A percentile compares a stretch with the other conserved stretches of the same genome.
These are phyloP conservation scores for Biston stratarius DNA, from an alignment of 2,888 invertebrate genomes.

Conservation along the genomic window DNA sequence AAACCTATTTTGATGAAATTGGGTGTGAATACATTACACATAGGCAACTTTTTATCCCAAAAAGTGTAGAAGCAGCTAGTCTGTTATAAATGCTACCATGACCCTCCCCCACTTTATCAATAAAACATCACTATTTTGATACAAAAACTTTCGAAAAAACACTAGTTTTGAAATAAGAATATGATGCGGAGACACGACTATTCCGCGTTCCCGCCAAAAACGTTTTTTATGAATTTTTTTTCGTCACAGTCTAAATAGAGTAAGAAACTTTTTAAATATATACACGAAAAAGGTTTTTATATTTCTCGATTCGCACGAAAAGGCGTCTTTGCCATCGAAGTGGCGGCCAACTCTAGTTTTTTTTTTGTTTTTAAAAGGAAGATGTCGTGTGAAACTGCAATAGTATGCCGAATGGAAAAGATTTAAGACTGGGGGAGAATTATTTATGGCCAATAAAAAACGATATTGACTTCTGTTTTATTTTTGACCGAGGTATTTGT, in stretches of 20 bases:
- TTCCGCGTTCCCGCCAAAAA: too few species aligned
- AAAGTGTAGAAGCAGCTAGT: too few species aligned
- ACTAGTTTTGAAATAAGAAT: too few species aligned
- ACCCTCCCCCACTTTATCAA: too few species aligned
- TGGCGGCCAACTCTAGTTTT: neutral
- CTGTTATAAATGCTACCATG: too few species aligned
- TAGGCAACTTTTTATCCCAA: too few species aligned
- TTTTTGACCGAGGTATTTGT: slow-evolving; percentile 11
- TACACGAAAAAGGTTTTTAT: neutral
- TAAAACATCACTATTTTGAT: too few species aligned
- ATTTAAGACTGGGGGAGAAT: slow-evolving; percentile 24
- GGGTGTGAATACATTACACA: too few species aligned
- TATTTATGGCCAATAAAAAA: slow-evolving; percentile 32
- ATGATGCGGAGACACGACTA: too few species aligned
- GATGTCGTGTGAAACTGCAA: slow-evolving; percentile 29
- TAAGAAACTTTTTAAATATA: neutral
- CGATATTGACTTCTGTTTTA: slow-evolving; percentile 22
- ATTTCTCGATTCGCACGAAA: neutral
- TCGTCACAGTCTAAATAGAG: neutral
- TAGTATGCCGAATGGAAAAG: slow-evolving; percentile 22
- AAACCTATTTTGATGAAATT: too few species aligned
- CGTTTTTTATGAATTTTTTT: neutral
- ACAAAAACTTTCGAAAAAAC: too few species aligned
- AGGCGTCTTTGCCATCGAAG: slow-evolving; percentile 12
- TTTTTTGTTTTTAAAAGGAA: slow-evolving; percentile 10